phyloP scores from a whole-genome alignment of 2,888 invertebrate species.

The Aphodius sticticus region DNA sequence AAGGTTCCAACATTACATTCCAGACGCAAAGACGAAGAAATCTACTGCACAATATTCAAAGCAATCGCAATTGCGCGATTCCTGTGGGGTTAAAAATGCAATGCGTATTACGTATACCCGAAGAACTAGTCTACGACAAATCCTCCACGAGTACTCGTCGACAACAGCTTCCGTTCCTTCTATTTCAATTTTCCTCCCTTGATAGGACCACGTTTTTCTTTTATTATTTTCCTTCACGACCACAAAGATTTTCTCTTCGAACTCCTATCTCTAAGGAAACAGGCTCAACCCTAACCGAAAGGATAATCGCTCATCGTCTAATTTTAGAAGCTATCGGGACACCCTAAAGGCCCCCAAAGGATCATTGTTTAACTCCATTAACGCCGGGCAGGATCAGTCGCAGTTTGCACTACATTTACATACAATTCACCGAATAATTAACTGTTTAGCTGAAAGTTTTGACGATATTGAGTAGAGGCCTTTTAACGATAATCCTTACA shows the following conservation, averaged over 20 bases:
- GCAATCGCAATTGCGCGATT: neutral
- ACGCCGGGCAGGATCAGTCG: neutral
- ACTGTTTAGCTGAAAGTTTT: neutral
- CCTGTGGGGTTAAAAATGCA: neutral
- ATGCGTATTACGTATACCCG: neutral
- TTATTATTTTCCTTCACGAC: neutral
- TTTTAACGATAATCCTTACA: neutral
- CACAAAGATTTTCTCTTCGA: neutral
- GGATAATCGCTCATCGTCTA: neutral
- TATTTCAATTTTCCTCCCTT: neutral
- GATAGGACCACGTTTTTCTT: neutral
- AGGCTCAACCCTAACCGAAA: neutral
- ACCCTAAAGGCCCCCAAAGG: neutral
- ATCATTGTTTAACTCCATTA: neutral
- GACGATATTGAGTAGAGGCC: neutral
- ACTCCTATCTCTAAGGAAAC: neutral
- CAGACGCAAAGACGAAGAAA: neutral
- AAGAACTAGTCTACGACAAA: neutral
- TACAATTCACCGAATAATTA: constrained; percentile 4
- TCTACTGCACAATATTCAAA: neutral
- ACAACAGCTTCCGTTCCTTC: neutral
- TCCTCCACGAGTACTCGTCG: neutral
- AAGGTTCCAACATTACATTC: neutral
- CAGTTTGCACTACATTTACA: neutral
- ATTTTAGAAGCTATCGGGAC: neutral